phyloP scores from a whole-genome alignment of 2,888 invertebrate genomes.

The Sipha maydis region DNA sequence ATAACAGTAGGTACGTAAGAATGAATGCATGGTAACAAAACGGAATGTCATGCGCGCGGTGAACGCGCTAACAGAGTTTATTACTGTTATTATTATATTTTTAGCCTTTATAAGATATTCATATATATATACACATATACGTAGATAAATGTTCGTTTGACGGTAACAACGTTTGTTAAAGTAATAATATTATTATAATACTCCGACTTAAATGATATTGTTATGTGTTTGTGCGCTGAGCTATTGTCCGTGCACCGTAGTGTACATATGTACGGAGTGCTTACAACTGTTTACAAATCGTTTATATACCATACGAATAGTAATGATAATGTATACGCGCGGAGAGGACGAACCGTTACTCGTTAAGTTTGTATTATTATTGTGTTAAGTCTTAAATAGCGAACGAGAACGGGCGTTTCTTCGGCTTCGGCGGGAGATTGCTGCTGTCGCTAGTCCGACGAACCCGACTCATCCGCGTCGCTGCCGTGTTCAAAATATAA shows the following conservation, averaged over 20 bases:
- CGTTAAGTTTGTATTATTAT: constrained; percentile 1
- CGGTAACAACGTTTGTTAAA: constrained; percentile 33
- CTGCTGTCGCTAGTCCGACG: neutral
- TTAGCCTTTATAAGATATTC: neutral
- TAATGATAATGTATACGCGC: neutral
- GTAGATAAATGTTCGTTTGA: neutral
- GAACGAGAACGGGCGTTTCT: neutral
- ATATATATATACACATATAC: no score
- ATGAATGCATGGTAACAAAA: neutral
- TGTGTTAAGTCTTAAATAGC: neutral
- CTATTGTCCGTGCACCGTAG: neutral
- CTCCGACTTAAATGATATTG: constrained; percentile 22
- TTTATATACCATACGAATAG: neutral
- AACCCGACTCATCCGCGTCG: neutral
- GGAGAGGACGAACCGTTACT: neutral
- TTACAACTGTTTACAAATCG: neutral
- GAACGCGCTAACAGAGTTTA: neutral
- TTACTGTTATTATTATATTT: constrained; percentile 9
- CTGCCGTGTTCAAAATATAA: neutral
- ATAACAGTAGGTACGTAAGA: no score
- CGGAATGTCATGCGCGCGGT: constrained; percentile 12
- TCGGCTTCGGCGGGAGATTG: neutral
- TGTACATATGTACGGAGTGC: neutral
- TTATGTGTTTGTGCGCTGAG: neutral
- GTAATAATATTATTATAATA: constrained; percentile 20